Conservation (phyloP, 2,888 invertebrate genomes). For the Phlogophora meticulosa region DNA sequence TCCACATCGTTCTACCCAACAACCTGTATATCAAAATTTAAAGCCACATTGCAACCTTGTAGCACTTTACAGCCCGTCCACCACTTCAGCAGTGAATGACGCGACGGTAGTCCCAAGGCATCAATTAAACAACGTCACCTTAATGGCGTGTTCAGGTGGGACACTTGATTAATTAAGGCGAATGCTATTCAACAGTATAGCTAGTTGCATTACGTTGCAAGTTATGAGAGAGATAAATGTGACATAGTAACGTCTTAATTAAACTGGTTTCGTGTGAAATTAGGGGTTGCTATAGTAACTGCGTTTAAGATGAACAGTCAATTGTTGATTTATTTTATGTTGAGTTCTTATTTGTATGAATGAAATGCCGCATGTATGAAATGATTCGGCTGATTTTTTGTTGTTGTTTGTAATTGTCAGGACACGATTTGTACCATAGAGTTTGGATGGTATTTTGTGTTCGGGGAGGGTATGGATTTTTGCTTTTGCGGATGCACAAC, state of each 20-base stretch:
- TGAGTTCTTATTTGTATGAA: too few species aligned
- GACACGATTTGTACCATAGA: too few species aligned
- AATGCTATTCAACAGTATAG: conserved; percentile 17
- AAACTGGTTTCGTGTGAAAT: conserved; percentile 9
- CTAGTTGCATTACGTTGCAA: conserved; percentile 39
- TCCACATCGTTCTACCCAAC: too few species aligned
- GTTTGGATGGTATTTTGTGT: too few species aligned
- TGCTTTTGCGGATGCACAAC: too few species aligned
- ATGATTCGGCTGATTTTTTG: too few species aligned
- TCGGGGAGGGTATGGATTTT: too few species aligned
- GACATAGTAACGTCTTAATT: conserved; percentile 17
- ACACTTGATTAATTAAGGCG: conserved; percentile 41
- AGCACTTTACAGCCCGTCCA: not conserved
- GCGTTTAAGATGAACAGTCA: too few species aligned
- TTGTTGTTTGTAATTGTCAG: too few species aligned
- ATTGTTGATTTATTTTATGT: too few species aligned
- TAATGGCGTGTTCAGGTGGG: conserved; percentile 43
- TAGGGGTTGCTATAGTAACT: not conserved
- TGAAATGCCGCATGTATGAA: too few species aligned
- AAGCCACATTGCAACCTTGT: not conserved
- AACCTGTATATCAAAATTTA: conserved; percentile 1
- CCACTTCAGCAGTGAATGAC: conserved; percentile 2
- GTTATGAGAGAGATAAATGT: conserved; percentile 23
- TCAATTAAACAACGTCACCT: conserved; percentile 41
- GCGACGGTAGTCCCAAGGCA: conserved; percentile 23